phyloP scores from a whole-genome alignment of 2,888 invertebrate genomes.

The Tetranychus truncatus region DNA sequence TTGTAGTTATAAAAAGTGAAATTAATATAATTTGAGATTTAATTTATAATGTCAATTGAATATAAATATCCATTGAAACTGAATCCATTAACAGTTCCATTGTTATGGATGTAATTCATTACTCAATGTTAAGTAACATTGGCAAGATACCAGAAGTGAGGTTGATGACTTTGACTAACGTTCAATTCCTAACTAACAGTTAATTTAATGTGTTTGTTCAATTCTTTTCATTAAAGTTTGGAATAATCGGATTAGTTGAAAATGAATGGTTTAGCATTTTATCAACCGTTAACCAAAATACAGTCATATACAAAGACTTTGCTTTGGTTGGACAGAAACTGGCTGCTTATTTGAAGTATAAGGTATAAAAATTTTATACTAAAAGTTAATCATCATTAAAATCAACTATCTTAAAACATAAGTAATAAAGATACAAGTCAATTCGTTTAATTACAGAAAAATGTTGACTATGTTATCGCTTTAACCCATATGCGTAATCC shows the following conservation, averaged over 20 bases:
- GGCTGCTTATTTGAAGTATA: constrained; percentile 43
- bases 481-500: constrained; percentile 79
- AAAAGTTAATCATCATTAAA: constrained; percentile 27
- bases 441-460: constrained; percentile 3
- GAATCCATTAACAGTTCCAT: too few species aligned
- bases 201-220: too few species aligned
- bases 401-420: neutral
- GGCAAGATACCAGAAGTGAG: too few species aligned
- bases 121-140: too few species aligned
- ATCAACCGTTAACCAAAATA: constrained; percentile 68
- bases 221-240: constrained; percentile 34
- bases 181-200: too few species aligned
- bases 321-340: constrained; percentile 54
- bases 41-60: too few species aligned
- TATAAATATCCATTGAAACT: too few species aligned
- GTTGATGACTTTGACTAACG: too few species aligned
- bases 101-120: too few species aligned
- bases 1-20: too few species aligned
- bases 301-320: constrained; percentile 62
- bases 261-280: constrained; percentile 75
- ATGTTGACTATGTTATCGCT: constrained; percentile 58
- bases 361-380: constrained; percentile 21
- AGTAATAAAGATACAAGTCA: neutral
- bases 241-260: constrained; percentile 40
- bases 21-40: too few species aligned